These are phyloP conservation scores for Pollachius pollachius DNA, from an alignment of 2,113 vertebrate genomes.

Conservation along the genomic window DNA sequence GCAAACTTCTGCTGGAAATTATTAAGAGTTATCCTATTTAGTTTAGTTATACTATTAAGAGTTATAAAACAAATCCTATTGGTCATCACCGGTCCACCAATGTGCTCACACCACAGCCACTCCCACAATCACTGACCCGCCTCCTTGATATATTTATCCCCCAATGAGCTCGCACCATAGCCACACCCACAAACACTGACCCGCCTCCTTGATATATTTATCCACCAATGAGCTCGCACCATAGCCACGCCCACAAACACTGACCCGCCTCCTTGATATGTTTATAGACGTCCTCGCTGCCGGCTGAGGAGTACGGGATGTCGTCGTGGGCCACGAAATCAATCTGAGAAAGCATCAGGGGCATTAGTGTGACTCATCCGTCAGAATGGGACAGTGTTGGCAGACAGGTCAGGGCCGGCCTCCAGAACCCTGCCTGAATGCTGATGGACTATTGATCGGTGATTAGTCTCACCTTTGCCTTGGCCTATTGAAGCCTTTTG, in stretches of 20 bases:
- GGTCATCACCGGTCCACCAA: too few relatives aligned
- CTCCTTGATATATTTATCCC: not conserved
- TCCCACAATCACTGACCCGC: too few relatives aligned
- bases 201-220: not conserved
- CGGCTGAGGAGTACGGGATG: constrained; percentile 98
- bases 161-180: not conserved
- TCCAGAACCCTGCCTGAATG: too few relatives aligned
- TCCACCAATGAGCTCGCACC: not conserved
- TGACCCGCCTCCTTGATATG: constrained; percentile 98
- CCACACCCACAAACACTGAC: not conserved
- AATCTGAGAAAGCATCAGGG: constrained; percentile 78
- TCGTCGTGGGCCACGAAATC: constrained; percentile 99
- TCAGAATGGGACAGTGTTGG: constrained; percentile 9
- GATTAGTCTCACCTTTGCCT: too few relatives aligned
- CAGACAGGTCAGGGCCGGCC: not conserved
- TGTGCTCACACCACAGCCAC: not conserved
- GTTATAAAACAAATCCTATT: too few relatives aligned
- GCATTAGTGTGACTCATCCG: constrained; percentile 7
- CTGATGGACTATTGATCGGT: too few relatives aligned
- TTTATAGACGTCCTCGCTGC: constrained; percentile 98
- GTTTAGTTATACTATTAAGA: too few relatives aligned
- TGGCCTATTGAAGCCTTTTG: too few relatives aligned
- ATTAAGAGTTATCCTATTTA: too few relatives aligned
- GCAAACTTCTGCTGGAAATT: too few relatives aligned
- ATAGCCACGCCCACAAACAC: constrained; percentile 25